Base-by-base conservation (phyloP, 2,888 invertebrate species). In the Crepidodera aurea region DNA sequence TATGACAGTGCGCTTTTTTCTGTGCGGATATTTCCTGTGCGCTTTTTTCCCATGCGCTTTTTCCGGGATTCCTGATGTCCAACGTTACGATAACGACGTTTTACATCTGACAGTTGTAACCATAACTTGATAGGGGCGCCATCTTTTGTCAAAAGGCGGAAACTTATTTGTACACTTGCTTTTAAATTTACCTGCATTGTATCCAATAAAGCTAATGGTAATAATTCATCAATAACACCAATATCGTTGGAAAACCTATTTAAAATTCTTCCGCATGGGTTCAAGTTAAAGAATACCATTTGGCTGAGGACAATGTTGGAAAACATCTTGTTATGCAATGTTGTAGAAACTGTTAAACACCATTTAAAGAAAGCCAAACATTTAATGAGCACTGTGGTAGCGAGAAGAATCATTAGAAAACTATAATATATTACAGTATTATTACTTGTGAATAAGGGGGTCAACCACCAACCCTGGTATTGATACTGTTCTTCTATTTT, bases 221-320 rank as follows among this genome's bases (percentile, higher is more conserved):
- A 66, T 15, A 81, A 51, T 69, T 84, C 84, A 71, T 84, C 84
- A 3, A 84, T 79, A 0, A 82, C 78, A 0, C 83, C 88, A 73
- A 88, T 84, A 73, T 90, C 90, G 74, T 88, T 89, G 1, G 89
- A 86, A 75, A 90, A 89, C 44, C 90, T 81, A 78, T 89, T 90
- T 39, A 90, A 78, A 57, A 90, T 84, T 25, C 83, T 78, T n/a
- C 85, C 85, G 1, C 83, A 82, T 1, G 88, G 86, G 74, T 89
- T 90, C 0, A 81, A 84, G 69, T 89, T 88, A 76, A 90, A 90
- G 76, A 90, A 90, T 59, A 81, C 77, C 79, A 89, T 85, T 0
- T 86, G 84, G 6, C 34, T 34, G 13, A 12, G 6, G 10, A 34
- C 34, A 13, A 34, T 34, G 10, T 34, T 34, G 12, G 51, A 32